Conservation (phyloP, 2,797 vertebrate genomes). For the Mormyrops attenuatus region DNA sequence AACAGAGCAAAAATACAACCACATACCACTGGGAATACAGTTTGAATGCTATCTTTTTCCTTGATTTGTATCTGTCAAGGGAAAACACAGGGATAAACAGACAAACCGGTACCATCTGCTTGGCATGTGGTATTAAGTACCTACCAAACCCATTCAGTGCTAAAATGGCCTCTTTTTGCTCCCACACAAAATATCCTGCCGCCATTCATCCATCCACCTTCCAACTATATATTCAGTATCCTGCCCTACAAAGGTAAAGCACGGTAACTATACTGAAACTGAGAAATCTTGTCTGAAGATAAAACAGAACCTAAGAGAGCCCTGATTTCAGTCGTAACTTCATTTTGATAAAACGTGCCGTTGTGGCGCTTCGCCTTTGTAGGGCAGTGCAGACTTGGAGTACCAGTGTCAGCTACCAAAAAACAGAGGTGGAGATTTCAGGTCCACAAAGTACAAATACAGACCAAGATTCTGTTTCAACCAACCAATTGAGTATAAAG, state of each 20-base stretch:
- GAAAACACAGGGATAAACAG: background rate
- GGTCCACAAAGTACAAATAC: background rate
- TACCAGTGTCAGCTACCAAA: background rate
- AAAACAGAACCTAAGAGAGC: background rate
- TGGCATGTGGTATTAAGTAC: background rate
- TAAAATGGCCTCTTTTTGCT: background rate
- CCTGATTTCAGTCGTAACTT: background rate
- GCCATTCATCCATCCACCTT: background rate
- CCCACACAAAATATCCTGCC: background rate
- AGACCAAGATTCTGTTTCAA: too few species aligned
- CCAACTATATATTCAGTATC: background rate
- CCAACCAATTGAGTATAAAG: too few species aligned
- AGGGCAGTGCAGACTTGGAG: background rate
- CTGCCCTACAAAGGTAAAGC: background rate
- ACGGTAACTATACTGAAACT: background rate
- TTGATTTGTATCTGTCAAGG: background rate
- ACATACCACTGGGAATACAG: conserved; percentile 29
- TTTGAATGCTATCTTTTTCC: background rate
- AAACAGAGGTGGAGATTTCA: background rate
- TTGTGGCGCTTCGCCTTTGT: background rate
- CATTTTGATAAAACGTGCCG: background rate
- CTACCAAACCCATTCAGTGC: background rate
- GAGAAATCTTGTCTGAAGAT: background rate
- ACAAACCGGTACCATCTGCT: background rate
- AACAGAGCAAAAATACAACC: background rate